Evolutionary conservation across 1,140 invertebrate species (phyloP), one percentile per base, ranked within the genome.

Genomic region (Glossosoma conforme): DNA sequence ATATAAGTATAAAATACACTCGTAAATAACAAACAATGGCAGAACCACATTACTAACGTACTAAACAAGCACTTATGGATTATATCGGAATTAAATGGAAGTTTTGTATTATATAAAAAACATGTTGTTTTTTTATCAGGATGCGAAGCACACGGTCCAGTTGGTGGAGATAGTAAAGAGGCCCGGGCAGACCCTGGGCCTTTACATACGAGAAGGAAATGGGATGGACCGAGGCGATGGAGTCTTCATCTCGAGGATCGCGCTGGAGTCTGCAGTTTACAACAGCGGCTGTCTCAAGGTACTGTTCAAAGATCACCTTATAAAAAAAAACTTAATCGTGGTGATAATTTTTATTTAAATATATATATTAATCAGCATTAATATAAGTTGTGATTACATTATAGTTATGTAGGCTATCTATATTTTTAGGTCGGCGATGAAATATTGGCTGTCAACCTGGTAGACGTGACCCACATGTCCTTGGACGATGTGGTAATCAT

Each of bases 151-250:
- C 67, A 80, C 85, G 58, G 87, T 95, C 37, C 87, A 97, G 72
- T 89, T 98, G 64, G 93, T 99, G 54, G 97, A 99, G 76, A 98
- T 99, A 63, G 94, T 99, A 52, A 99, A 99, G 74, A 82, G 96
- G 61, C 97, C 97, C 1, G 97, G 96, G 17, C 97, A 99, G 75
- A 98, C 95, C 4, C 77, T 99, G 41, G 97, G 97, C 32, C 81
- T 99, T 44, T 99, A 99, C 66, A 97, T 99, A 62, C 80, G 97
- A 20, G 94, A 98, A 74, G 94, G 94, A 15, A 95, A 98, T 65
- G 96, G 94, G 2, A 82, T 91, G 25, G 91, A 96, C 63, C 82
- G 92, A 38, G 84, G 84, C 32, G 93, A 96, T 66, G 97, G 97
- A 20, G 95, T 99, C 46, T 99, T 98, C 76, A 97, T 98, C 68